Base-by-base conservation (phyloP, 2,888 invertebrate genomes). In the Leptinotarsa peninsularis region DNA sequence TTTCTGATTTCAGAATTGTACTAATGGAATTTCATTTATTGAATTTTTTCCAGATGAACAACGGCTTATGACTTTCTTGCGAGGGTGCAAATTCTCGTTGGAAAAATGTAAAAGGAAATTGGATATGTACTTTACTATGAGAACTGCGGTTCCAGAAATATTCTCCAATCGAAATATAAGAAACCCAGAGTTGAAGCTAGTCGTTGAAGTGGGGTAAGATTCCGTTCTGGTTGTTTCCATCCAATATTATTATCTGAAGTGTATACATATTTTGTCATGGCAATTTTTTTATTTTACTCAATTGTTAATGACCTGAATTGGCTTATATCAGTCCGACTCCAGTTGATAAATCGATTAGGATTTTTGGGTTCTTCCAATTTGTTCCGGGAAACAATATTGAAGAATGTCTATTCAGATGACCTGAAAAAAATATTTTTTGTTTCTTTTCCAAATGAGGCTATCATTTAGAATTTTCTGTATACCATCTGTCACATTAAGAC, bases 111-210 rank as follows among this genome's bases (percentile, higher is more conserved):
- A 96, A 89, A 92, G 92, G 85, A 96, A 96, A 88, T 88, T 96
- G 85, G 96, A 96, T 88, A 95, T 95, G 94, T 96, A 95, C 88
- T 95, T 95, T 87, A 95, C 96, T 14, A 94, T 95, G 94, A 91
- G 95, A 27, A 91, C 93, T 5, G 94, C 95, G 1, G 92, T 94
- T 50, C 96, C 96, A 0, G 96, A 96, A 86, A 94, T 96, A 88
- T 96, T 95, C 88, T 89, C 90, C 75, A 93, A 95, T 86, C 91
- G 95, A 78, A 95, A 96, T 85, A 91, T 95, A 78, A 91, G 89
- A 14, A 91, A 92, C 66, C 93, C 94, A 0, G 94, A 95, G 83
- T 88, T 95, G n/a, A 91, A 91, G 83, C 92, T 93, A 81, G 91
- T 95, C 71, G 86, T 92, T 73, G 92, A 91, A 82, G 88, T 91